Conservation (phyloP, 2,113 vertebrate genomes). For the Centropus unirufus region DNA sequence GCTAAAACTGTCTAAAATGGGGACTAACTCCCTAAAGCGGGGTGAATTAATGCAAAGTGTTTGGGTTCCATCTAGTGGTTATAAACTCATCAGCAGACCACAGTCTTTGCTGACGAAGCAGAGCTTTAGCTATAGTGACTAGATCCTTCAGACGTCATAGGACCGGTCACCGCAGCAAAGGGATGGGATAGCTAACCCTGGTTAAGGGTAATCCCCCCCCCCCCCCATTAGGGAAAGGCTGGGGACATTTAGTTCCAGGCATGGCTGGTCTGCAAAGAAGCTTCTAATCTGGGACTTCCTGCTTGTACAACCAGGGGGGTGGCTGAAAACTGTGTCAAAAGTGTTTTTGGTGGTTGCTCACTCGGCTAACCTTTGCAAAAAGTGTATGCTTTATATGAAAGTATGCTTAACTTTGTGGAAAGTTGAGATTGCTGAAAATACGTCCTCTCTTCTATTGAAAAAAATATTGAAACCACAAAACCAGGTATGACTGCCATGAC, state of each 20-base stretch:
- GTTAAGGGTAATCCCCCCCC: not conserved
- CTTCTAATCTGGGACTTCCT: not conserved
- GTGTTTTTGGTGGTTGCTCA: not conserved
- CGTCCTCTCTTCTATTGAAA: not conserved
- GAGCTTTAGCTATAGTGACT: not conserved
- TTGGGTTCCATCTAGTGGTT: slow-evolving; percentile 51
- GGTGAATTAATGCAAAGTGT: not conserved
- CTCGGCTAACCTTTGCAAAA: not conserved
- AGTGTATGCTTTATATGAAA: not conserved
- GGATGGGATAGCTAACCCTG: not conserved
- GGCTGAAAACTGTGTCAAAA: not conserved
- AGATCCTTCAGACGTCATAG: not conserved
- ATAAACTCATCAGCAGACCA: not conserved
- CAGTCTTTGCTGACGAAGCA: not conserved
- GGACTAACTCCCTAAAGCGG: rapidly evolving
- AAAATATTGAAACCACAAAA: not conserved
- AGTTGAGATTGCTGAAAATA: not conserved
- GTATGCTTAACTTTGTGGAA: not conserved
- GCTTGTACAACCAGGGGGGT: not conserved
- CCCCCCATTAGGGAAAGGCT: not conserved
- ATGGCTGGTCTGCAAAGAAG: not conserved
- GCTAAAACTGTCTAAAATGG: not conserved
- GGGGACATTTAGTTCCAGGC: not conserved
- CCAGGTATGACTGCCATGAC: not conserved
- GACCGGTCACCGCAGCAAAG: not conserved